Evolutionary conservation across 2,797 vertebrate genomes (phyloP), one percentile per base, ranked within the genome.

Genomic region (Coluber constrictor): DNA sequence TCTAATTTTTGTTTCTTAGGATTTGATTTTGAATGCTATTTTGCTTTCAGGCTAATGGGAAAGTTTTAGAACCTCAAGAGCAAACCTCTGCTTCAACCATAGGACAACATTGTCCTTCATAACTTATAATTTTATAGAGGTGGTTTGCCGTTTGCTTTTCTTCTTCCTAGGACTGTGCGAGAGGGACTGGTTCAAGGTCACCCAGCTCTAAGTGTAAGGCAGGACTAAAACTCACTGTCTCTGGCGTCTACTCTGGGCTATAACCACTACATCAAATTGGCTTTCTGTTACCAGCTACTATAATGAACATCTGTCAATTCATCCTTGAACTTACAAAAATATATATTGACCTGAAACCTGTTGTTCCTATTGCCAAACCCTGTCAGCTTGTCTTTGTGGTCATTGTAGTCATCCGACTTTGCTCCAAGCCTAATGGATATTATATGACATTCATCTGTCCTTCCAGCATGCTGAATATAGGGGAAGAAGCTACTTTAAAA

Each of bases 1-100:
- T 95, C 92, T 61, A 91, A 93, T 74, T 74, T 74, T 37, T 18
- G n/a, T 56, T 70, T 54, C 63, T 54, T 83, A 5, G 32, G 70
- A 11, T n/a, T 55, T 56, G 56, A 56, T n/a, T 54, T 74, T 2
- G 79, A 89, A 89, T 32, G 20, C 18, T 90, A 47, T 16, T 83
- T 0, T 59, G 47, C 13, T 86, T 88, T 15, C 4, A 10, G 5
- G 10, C 66, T 51, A 43, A 61, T 83, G 63, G 63, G 61, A 29
- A 70, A 90, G 27, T 63, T 66, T n/a, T 5, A 51, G 43, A 29
- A 61, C 12, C 43, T 20, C 12, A n/a, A 13, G 12, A 55, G 15
- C 25, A 61, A 37, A 59, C 37, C 6, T 90, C 70, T 56, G 37
- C 25, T 43, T 16, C 2, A 59, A 23, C 8, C 18, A 20, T 79